Evolutionary conservation across 2,888 invertebrate species (phyloP), one percentile per base, ranked within the genome.

Genomic region (Drosophila fulvimacula): DNA sequence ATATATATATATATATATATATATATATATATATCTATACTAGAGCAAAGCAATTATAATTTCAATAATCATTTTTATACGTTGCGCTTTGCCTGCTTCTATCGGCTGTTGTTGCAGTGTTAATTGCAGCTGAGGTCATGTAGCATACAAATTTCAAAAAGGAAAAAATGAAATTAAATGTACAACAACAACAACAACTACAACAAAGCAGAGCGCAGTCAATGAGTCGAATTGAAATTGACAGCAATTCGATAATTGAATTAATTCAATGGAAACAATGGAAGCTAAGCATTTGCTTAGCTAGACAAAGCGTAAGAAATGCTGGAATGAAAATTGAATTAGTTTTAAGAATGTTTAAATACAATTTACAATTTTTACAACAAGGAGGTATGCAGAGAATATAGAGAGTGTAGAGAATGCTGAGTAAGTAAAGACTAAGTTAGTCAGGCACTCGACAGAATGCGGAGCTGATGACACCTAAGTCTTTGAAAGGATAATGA

Each of bases 221-320:
- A 65, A 79, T 77, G 77, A 81, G 81, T 82, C 69, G 49, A 73
- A 82, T 74, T 70, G 63, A 76, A 80, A 46, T 67, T 73, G 74
- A 68, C 78, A 66, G 36, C 66, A 49, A 62, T 46, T 61, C 57
- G 24, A 62, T 65, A 69, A 66, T 65, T 38, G 55, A 59, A 71
- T 77, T 56, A 42, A 39, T 13, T 3, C 4, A 55, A 30, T 41
- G 27, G 13, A 15, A 51, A 34, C 34, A 36, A 48, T 51, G 17
- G 2, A 32, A 42, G 57, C 19, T 21, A 32, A 32, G 5, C 30
- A 46, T 32, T 32, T 32, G n/a, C 34, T n/a, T 3, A 30, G 15
- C 6, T n/a, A 3, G 36, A 21, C 51, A 21, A 51, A 36, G 21
- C 21, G 15, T 0, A 13, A 3, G 10, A 19, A 39, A 38, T 52